Evolutionary conservation across 2,888 invertebrate genomes (phyloP).

Genomic region (Aplocera efformata): DNA sequence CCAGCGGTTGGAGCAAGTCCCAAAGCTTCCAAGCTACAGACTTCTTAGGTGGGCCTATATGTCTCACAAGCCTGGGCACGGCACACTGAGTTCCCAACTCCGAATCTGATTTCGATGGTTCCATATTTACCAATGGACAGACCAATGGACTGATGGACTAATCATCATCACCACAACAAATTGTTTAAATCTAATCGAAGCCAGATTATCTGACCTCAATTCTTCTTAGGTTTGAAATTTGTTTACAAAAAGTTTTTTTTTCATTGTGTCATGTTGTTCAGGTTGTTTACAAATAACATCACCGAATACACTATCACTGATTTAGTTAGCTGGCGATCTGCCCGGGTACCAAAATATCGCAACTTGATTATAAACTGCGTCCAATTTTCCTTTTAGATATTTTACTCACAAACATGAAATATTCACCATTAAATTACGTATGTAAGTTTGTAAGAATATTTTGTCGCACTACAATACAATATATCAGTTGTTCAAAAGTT

Average conservation of each 20-base stretch:
- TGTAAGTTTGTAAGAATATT: too few relatives aligned
- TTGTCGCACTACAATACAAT: too few relatives aligned
- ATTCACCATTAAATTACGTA: too few relatives aligned
- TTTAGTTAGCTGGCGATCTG: slow-evolving; percentile 53
- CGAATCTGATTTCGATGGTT: slow-evolving; percentile 44
- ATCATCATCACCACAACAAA: slow-evolving; percentile 15
- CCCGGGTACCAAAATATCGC: slow-evolving; percentile 66
- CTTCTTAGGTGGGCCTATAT: slow-evolving; percentile 46
- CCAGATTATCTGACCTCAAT: neutral
- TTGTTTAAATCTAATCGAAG: neutral
- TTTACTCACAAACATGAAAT: slow-evolving; percentile 9
- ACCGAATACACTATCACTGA: slow-evolving; percentile 23
- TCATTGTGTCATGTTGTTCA: slow-evolving; percentile 8
- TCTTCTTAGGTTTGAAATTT: too few relatives aligned
- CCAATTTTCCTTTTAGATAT: slow-evolving; percentile 66
- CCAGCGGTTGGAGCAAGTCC: slow-evolving; percentile 68
- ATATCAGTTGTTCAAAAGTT: too few relatives aligned
- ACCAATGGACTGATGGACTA: too few relatives aligned
- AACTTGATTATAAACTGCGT: slow-evolving; percentile 48
- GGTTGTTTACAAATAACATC: slow-evolving; percentile 45
- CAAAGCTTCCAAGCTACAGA: slow-evolving; percentile 61
- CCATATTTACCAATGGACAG: slow-evolving; percentile 52
- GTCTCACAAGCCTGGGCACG: slow-evolving; percentile 40
- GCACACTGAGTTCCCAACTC: slow-evolving; percentile 41
- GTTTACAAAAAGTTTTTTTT: neutral